A percentile compares a stretch with the other conserved stretches of the same genome.
Conservation (phyloP, 2,113 vertebrate species). For the Dicerorhinus sumatrensis region DNA sequence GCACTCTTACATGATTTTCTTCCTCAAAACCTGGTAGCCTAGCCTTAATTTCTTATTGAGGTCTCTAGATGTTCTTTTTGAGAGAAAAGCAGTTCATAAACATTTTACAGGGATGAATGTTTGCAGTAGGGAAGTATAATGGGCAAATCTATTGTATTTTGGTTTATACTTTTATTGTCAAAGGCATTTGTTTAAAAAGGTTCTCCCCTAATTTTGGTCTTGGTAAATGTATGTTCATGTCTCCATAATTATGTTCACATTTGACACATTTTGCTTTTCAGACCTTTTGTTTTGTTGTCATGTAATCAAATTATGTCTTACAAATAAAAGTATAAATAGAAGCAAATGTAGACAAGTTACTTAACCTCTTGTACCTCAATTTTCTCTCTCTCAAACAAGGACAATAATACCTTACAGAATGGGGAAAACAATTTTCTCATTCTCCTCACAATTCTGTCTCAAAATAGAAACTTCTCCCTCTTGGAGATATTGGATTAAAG, state of each 20-base stretch:
- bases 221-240: constrained; percentile 9
- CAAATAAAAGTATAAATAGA: constrained; percentile 67
- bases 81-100: constrained; percentile 39
- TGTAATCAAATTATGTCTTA: constrained; percentile 69
- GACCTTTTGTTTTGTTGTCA: constrained; percentile 64
- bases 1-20: not conserved
- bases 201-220: constrained; percentile 42
- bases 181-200: constrained; percentile 55
- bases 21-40: not conserved
- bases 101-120: constrained; percentile 10
- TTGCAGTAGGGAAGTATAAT: not conserved
- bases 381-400: constrained; percentile 63
- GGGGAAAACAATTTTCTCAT: not conserved
- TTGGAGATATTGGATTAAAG: not conserved
- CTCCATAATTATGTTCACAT: constrained; percentile 66
- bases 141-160: not conserved
- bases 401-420: constrained; percentile 18
- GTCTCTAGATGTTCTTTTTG: constrained; percentile 15
- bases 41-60: not conserved
- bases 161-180: constrained; percentile 44
- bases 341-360: constrained; percentile 49
- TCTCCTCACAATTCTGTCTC: constrained; percentile 9
- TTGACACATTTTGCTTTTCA: constrained; percentile 65
- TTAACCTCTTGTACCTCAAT: constrained; percentile 64
- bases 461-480: constrained; percentile 20